Evolutionary conservation across 2,113 vertebrate genomes (phyloP).

Genomic region (Sakesphorus luctuosus): DNA sequence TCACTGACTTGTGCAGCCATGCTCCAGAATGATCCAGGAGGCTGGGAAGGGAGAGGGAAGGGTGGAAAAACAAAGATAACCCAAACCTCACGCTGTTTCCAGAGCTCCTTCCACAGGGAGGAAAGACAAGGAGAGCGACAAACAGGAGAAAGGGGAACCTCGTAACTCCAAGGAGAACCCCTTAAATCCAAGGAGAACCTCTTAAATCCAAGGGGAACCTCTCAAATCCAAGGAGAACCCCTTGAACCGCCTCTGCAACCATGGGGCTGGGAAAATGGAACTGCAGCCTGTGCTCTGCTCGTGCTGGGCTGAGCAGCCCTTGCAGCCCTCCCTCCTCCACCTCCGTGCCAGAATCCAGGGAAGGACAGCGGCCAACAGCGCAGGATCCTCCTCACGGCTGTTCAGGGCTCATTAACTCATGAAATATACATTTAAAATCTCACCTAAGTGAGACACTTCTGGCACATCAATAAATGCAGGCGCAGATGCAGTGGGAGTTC

Average conservation of each 20-base stretch:
- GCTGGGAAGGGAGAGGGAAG: background rate
- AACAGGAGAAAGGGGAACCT: background rate
- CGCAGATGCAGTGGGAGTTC: background rate
- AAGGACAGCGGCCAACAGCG: background rate
- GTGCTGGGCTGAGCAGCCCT: accelerated
- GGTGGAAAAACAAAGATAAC: background rate
- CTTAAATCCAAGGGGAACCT: background rate
- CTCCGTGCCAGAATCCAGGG: background rate
- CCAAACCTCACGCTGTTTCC: background rate
- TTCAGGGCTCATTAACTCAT: background rate
- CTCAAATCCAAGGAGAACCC: background rate
- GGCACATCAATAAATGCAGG: background rate
- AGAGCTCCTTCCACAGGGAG: background rate
- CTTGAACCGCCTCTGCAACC: background rate
- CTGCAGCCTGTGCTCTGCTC: background rate
- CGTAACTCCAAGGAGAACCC: background rate
- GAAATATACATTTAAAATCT: background rate
- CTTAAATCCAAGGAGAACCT: background rate
- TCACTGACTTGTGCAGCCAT: background rate
- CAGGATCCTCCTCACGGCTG: background rate
- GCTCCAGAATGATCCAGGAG: background rate
- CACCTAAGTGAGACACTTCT: background rate
- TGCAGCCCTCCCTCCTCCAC: background rate
- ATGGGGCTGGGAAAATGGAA: background rate
- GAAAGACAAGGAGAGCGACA: accelerated